Percentiles rank a stretch among this genome's conserved stretches.
Evolutionary conservation across 2,888 invertebrate species (phyloP).

Genomic region (Heliconius hortense): DNA sequence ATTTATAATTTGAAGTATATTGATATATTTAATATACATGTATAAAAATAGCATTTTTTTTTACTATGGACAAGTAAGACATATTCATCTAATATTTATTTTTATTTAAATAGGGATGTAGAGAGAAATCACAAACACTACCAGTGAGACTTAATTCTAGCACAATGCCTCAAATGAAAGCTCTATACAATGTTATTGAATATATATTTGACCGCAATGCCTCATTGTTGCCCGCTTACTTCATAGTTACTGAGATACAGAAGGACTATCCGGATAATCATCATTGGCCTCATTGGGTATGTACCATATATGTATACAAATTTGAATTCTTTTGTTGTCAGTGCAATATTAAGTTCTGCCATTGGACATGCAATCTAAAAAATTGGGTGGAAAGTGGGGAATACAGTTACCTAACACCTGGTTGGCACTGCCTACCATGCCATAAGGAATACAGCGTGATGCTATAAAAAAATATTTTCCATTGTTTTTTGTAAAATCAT

Average conservation of each 20-base stretch:
- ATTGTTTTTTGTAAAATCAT: no score
- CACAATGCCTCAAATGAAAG: constrained; percentile 90
- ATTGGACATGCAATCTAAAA: no score
- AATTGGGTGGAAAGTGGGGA: background rate
- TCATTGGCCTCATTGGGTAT: constrained; percentile 95
- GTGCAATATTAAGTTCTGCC: no score
- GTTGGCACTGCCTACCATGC: background rate
- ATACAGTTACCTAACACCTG: background rate
- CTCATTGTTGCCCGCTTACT: constrained; percentile 95
- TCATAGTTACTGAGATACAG: constrained; percentile 96
- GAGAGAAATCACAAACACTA: constrained; percentile 93
- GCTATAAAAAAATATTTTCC: background rate
- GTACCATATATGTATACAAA: background rate
- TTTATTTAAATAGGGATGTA: constrained; percentile 83
- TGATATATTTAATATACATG: background rate
- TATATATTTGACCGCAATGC: constrained; percentile 96
- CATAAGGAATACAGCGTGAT: background rate
- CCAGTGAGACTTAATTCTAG: constrained; percentile 90
- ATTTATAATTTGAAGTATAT: background rate
- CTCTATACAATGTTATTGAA: constrained; percentile 90
- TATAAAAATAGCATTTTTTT: background rate
- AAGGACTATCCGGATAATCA: constrained; percentile 91
- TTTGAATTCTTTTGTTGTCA: no score
- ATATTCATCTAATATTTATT: background rate
- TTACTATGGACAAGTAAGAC: background rate